Base-by-base conservation (phyloP, 2,888 invertebrate species). In the Drosophila monieri region DNA sequence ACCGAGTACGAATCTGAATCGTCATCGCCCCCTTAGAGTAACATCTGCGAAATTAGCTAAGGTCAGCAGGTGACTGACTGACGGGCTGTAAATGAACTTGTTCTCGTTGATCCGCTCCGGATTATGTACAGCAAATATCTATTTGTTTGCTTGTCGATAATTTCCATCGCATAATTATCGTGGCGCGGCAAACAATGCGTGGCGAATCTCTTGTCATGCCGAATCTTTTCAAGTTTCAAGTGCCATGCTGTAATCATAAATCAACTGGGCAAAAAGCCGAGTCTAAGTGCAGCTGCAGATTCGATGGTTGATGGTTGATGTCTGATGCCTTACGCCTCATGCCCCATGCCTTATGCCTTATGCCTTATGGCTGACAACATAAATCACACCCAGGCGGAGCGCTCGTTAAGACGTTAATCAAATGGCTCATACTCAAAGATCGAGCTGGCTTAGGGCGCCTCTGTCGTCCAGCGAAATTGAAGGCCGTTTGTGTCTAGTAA, bases 381-480 rank as follows among this genome's bases (percentile, higher is more conserved):
- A 86, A 80, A 86, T 80, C 85, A 80, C 80, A 77, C 78, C 80
- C 69, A 60, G 73, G 68, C 69, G 58, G 58, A 70, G 74, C 68
- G 65, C 73, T 86, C 85, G 86, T 80, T 78, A 80, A 80, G 87
- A 84, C 85, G 87, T 84, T 80, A 84, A 86, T 80, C 80, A 84
- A 86, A 80, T 76, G 73, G 64, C 87, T 61, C 60, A 60, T 15
- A 41, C 39, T 41, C 39, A 18, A 18, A 18, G 60, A 61, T 61
- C 61, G 60, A 46, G 61, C 60, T 47, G 61, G 48, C 74, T 74
- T 62, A 54, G 57, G 48, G 71, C 53, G 54, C 48, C 60, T 35
- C 30, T 30, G 30, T 30, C 61, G 64, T 64, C 64, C 69, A 70
- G 76, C 69, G 62, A 74, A 83, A 77, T 83, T 84, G 83, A 84